A percentile compares a stretch with the other conserved stretches of the same genome.
These are phyloP conservation scores for Panagrolaimus sp. DNA, from an alignment of 1,140 invertebrate species.

Conservation along the genomic window DNA sequence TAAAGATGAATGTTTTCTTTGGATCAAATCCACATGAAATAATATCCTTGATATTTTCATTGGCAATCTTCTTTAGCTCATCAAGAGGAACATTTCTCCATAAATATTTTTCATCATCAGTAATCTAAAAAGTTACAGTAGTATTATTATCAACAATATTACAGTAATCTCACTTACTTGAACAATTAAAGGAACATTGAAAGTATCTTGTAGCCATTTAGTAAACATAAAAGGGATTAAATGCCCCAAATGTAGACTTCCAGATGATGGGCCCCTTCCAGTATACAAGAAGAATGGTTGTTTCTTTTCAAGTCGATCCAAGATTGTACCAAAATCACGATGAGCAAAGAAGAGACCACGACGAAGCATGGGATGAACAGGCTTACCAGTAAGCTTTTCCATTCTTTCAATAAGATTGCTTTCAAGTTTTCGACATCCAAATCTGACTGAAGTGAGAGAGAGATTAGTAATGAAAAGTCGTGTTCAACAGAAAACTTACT, in stretches of 20 bases:
- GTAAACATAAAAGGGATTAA: slow-evolving; percentile 93
- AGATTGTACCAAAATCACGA: slow-evolving; percentile 68
- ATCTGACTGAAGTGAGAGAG: slow-evolving; percentile 68
- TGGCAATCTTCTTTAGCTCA: slow-evolving; percentile 75
- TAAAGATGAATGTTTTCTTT: slow-evolving; percentile 95
- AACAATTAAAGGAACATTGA: slow-evolving; percentile 79
- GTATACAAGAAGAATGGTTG: slow-evolving; percentile 97
- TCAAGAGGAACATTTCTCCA: slow-evolving; percentile 93
- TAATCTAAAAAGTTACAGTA: slow-evolving; percentile 70
- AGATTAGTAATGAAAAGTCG: too few relatives aligned
- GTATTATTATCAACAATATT: slow-evolving; percentile 8
- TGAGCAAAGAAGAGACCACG: slow-evolving; percentile 97
- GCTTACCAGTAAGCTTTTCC: slow-evolving; percentile 78
- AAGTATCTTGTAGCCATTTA: slow-evolving; percentile 95
- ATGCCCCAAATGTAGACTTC: slow-evolving; percentile 92
- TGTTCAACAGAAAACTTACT: slow-evolving; percentile 63
- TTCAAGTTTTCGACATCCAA: slow-evolving; percentile 87
- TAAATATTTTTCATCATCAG: slow-evolving; percentile 95
- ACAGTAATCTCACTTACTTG: slow-evolving; percentile 32
- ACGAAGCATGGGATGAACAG: slow-evolving; percentile 79
- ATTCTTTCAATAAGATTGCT: slow-evolving; percentile 75
- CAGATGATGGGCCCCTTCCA: slow-evolving; percentile 88
- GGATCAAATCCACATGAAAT: slow-evolving; percentile 93
- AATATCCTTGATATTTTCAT: slow-evolving; percentile 93
- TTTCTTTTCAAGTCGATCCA: slow-evolving; percentile 76